A percentile compares a stretch with the other conserved stretches of the same genome.
Evolutionary conservation across 2,113 vertebrate genomes (phyloP).

Genomic region (Holacanthus passer): DNA sequence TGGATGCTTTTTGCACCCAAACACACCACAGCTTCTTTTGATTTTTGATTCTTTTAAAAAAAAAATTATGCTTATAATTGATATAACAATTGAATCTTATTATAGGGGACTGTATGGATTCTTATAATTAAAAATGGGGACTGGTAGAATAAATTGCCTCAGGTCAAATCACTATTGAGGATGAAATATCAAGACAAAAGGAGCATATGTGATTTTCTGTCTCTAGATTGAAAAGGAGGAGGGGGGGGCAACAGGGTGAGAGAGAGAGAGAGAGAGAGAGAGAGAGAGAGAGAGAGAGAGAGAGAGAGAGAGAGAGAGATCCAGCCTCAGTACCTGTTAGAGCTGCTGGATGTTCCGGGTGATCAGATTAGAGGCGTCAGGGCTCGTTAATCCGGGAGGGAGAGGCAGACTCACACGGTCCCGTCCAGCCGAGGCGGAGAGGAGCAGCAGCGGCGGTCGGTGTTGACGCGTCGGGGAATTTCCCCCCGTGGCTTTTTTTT

Average conservation of each 20-base stretch:
- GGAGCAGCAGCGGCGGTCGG: constrained; percentile 46
- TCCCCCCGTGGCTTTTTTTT: constrained; percentile 28
- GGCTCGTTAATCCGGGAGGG: constrained; percentile 75
- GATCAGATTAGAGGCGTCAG: constrained; percentile 86
- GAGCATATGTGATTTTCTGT: constrained; percentile 1
- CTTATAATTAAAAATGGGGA: no score
- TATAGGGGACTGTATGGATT: no score
- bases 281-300: constrained; percentile 42
- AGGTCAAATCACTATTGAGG: background rate
- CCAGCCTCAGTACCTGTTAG: constrained; percentile 84
- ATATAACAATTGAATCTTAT: no score
- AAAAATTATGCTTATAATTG: no score
- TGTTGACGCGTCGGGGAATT: constrained; percentile 71
- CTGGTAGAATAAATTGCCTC: background rate
- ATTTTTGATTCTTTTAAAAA: no score
- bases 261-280: constrained; percentile 27
- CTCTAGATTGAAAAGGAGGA: background rate
- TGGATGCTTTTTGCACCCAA: background rate
- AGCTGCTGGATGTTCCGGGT: constrained; percentile 87
- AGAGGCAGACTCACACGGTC: constrained; percentile 57
- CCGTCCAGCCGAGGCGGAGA: constrained; percentile 47
- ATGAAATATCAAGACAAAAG: background rate
- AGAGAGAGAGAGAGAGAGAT: constrained; percentile 45
- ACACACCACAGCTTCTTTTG: background rate
- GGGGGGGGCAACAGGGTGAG: constrained; percentile 1